Evolutionary conservation across 2,113 vertebrate species (phyloP).

Genomic region (Peromyscus leucopus): DNA sequence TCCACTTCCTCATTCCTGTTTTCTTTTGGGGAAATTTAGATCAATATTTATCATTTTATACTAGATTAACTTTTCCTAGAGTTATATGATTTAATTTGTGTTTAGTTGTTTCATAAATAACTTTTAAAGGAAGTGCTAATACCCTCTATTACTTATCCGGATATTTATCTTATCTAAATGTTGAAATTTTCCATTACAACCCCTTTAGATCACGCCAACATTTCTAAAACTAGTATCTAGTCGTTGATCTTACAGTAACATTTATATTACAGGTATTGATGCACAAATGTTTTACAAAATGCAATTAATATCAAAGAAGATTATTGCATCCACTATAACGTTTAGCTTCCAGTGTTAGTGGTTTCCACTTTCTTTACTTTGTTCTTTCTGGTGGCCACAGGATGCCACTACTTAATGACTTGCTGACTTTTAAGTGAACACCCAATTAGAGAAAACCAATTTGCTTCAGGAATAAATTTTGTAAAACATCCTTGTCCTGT

Average conservation of each 20-base stretch:
- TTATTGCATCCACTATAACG: not conserved
- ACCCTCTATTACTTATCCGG: not conserved
- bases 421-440: not conserved
- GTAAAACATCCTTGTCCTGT: not conserved
- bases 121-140: too few relatives aligned
- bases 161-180: not conserved
- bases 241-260: not conserved
- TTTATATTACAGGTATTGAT: not conserved
- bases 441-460: not conserved
- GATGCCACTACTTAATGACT: not conserved
- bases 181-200: not conserved
- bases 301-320: not conserved
- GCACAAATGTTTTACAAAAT: not conserved
- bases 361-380: not conserved
- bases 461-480: not conserved
- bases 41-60: not conserved
- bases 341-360: not conserved
- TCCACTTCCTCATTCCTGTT: not conserved
- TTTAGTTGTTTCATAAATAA: not conserved
- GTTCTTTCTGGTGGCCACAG: not conserved
- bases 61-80: not conserved
- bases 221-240: slow-evolving; percentile 2
- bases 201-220: not conserved
- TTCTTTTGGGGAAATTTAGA: not conserved
- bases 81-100: not conserved